Percentiles rank a stretch among this genome's conserved stretches.
Evolutionary conservation across 2,888 invertebrate species (phyloP).

Genomic region (Synanthedon formicaeformis): DNA sequence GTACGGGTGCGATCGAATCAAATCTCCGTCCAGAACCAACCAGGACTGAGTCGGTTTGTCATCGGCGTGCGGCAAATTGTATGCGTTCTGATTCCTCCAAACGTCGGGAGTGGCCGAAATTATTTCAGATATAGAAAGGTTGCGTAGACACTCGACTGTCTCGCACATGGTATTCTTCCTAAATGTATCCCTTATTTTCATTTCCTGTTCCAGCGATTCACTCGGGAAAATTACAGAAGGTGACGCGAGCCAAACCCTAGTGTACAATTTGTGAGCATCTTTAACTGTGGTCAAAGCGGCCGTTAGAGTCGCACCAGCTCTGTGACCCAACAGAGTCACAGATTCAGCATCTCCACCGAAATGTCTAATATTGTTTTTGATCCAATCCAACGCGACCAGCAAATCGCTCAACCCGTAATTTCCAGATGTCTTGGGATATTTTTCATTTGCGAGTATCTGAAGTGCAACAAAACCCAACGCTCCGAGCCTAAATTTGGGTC

Average conservation of each 20-base stretch:
- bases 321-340: slow-evolving; percentile 86
- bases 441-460: slow-evolving; percentile 75
- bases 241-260: slow-evolving; percentile 84
- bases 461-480: slow-evolving; percentile 85
- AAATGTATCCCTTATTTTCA: slow-evolving; percentile 73
- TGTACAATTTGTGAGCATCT: slow-evolving; percentile 75
- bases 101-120: slow-evolving; percentile 78
- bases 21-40: slow-evolving; percentile 80
- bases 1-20: slow-evolving; percentile 75
- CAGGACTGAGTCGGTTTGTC: slow-evolving; percentile 76
- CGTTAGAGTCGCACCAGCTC: slow-evolving; percentile 86
- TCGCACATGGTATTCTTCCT: slow-evolving; percentile 68
- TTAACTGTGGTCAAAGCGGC: slow-evolving; percentile 77
- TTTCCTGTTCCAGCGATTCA: slow-evolving; percentile 70
- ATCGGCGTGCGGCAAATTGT: slow-evolving; percentile 74
- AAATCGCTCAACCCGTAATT: slow-evolving; percentile 90
- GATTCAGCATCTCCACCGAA: slow-evolving; percentile 85
- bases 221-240: slow-evolving; percentile 81
- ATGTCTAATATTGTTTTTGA: slow-evolving; percentile 82
- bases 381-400: slow-evolving; percentile 81
- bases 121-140: slow-evolving; percentile 66
- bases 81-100: slow-evolving; percentile 74
- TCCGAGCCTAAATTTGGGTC: slow-evolving; percentile 86
- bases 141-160: slow-evolving; percentile 70
- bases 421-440: slow-evolving; percentile 82